Percentiles rank a stretch among this genome's conserved stretches.
phyloP scores from a whole-genome alignment of 2,113 vertebrate species.

The Chamaea fasciata region DNA sequence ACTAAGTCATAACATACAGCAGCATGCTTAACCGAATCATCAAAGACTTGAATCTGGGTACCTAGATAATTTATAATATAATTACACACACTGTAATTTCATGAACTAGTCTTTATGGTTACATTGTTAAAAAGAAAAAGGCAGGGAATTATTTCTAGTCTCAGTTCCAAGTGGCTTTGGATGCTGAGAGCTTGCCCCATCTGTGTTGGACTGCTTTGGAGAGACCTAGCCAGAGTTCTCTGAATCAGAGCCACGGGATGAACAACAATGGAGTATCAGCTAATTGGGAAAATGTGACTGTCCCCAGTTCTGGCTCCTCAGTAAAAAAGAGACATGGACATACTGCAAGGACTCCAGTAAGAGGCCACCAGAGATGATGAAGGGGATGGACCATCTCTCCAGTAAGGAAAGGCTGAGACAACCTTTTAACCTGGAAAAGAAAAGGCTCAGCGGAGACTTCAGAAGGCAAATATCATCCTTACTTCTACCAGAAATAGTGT shows the following conservation, averaged over 20 bases:
- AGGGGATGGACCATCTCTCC: neutral
- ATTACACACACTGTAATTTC: neutral
- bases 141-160: neutral
- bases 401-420: neutral
- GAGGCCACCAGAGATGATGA: too few species aligned
- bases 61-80: neutral
- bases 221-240: neutral
- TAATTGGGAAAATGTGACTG: neutral
- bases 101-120: neutral
- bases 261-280: neutral
- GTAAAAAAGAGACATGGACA: neutral
- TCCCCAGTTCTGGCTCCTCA: neutral
- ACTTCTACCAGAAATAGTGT: too few species aligned
- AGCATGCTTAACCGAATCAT: neutral
- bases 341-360: neutral
- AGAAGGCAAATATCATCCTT: neutral
- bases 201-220: neutral
- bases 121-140: neutral
- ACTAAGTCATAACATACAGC: neutral
- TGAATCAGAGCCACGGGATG: neutral
- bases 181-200: neutral
- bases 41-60: neutral
- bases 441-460: neutral
- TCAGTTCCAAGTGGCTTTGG: neutral
- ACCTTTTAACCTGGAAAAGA: neutral